Percentiles rank a stretch among this genome's conserved stretches.
Evolutionary conservation across 2,888 invertebrate species (phyloP).

Genomic region (Cheilosia urbana): DNA sequence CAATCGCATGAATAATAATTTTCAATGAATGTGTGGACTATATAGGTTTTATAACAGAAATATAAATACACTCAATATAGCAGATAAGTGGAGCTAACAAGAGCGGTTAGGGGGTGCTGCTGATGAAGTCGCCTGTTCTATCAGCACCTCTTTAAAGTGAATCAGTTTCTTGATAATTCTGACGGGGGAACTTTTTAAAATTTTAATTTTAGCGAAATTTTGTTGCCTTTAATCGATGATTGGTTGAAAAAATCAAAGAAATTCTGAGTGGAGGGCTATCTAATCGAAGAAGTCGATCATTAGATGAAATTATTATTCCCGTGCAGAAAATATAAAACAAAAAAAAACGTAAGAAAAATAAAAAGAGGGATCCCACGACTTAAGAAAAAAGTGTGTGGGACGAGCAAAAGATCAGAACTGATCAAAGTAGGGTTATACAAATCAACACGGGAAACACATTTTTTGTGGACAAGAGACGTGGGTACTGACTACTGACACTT

Average conservation of each 20-base stretch:
- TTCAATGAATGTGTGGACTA: constrained; percentile 19
- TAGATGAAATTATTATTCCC: no score
- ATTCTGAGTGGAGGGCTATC: background rate
- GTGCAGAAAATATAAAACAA: no score
- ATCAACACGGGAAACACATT: no score
- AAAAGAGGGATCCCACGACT: no score
- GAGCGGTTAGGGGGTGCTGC: background rate
- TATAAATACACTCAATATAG: constrained; percentile 19
- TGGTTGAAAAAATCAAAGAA: constrained; percentile 13
- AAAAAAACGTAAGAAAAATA: no score
- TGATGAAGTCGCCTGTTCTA: background rate
- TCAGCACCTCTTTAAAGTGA: background rate
- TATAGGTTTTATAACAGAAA: constrained; percentile 2
- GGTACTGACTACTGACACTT: no score
- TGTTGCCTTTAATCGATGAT: constrained; percentile 14
- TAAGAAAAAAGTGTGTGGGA: no score
- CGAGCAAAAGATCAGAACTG: no score
- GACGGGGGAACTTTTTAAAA: background rate
- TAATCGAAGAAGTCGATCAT: no score
- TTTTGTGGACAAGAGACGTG: no score
- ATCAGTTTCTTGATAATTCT: constrained; percentile 25
- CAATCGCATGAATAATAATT: constrained; percentile 46
- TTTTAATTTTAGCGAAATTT: background rate
- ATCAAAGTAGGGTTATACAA: no score
- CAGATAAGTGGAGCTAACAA: constrained; percentile 21